A percentile compares a stretch with the other conserved stretches of the same genome.
phyloP scores from a whole-genome alignment of 1,140 invertebrate species.

The Diabrotica virgifera region DNA sequence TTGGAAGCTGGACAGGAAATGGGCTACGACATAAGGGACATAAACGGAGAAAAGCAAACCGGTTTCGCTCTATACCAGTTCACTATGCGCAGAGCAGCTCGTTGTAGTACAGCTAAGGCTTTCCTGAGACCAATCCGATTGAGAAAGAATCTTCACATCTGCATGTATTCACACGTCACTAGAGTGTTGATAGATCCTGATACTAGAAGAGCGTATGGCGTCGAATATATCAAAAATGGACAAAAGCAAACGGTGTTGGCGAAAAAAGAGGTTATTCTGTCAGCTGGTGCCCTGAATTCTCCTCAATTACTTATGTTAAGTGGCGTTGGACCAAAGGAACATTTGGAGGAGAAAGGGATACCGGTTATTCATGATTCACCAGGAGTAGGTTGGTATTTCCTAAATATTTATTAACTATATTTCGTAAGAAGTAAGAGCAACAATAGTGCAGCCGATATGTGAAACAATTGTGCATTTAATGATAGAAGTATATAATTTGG shows the following conservation, averaged over 20 bases:
- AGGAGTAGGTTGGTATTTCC: slow-evolving; percentile 54
- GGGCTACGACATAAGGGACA: slow-evolving; percentile 77
- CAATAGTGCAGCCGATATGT: no score
- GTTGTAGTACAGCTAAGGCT: slow-evolving; percentile 77
- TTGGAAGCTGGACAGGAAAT: slow-evolving; percentile 87
- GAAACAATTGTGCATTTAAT: no score
- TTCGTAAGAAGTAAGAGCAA: neutral
- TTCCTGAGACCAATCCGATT: slow-evolving; percentile 73
- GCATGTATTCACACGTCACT: slow-evolving; percentile 73
- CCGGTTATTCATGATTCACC: slow-evolving; percentile 68
- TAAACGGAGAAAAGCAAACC: slow-evolving; percentile 78
- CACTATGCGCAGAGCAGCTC: slow-evolving; percentile 73
- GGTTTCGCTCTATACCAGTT: slow-evolving; percentile 79
- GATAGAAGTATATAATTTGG: no score
- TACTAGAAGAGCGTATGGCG: slow-evolving; percentile 69
- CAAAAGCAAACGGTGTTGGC: slow-evolving; percentile 61
- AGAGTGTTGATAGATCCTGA: slow-evolving; percentile 70
- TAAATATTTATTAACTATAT: neutral
- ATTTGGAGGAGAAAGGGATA: slow-evolving; percentile 66
- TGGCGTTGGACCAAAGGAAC: slow-evolving; percentile 72
- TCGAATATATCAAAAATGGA: slow-evolving; percentile 72
- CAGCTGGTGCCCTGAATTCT: slow-evolving; percentile 72
- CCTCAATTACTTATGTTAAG: slow-evolving; percentile 84
- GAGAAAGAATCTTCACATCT: slow-evolving; percentile 70
- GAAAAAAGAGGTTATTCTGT: slow-evolving; percentile 73